Conservation (phyloP, 2,113 vertebrate genomes). For the Barnardius zonarius region DNA sequence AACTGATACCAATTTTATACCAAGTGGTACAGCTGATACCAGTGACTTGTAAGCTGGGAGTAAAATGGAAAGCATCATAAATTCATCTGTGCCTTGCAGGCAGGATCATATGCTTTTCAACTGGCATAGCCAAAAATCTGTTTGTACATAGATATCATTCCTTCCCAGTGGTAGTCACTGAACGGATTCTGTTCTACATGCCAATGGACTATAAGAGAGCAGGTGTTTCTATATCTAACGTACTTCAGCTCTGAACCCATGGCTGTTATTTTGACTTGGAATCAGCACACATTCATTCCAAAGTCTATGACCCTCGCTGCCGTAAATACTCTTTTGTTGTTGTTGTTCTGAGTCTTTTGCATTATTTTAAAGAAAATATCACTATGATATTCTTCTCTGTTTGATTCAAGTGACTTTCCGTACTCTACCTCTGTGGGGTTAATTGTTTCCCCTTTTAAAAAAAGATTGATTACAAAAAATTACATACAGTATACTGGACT, state of each 20-base stretch:
- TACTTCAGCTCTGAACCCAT: conserved; percentile 19
- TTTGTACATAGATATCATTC: conserved; percentile 64
- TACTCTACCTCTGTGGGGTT: background rate
- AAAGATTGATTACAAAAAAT: background rate
- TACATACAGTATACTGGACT: background rate
- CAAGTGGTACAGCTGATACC: background rate
- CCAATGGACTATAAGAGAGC: conserved; percentile 27
- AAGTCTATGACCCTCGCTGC: background rate
- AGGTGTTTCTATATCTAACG: conserved; percentile 46
- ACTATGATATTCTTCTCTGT: background rate
- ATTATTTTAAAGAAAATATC: background rate
- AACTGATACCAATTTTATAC: background rate
- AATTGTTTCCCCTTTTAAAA: background rate
- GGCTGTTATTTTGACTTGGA: conserved; percentile 39
- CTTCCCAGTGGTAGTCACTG: conserved; percentile 49
- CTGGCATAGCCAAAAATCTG: conserved; percentile 49
- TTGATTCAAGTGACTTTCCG: background rate
- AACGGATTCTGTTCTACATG: conserved; percentile 52
- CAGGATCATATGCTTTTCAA: conserved; percentile 63
- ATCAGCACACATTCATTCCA: conserved; percentile 3
- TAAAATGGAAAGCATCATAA: conserved; percentile 38
- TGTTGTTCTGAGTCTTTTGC: background rate
- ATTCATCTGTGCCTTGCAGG: conserved; percentile 19
- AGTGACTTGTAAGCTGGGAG: conserved; percentile 11
- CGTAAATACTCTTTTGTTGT: conserved; percentile 19